Evolutionary conservation across 2,797 vertebrate genomes (phyloP).

Genomic region (Peromyscus nudipes): DNA sequence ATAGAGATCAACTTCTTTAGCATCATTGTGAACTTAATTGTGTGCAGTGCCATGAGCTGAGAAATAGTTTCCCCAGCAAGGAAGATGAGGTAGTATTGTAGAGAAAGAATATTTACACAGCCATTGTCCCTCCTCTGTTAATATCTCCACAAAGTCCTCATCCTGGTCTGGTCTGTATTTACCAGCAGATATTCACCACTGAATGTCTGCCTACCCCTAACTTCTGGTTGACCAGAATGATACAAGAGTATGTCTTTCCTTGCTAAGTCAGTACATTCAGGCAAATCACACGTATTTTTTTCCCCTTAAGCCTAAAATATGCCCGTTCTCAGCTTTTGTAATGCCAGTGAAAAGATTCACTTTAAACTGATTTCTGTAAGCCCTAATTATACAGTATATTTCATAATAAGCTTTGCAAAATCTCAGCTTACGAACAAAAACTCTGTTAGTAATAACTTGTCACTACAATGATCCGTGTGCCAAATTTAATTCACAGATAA

Average conservation of each 20-base stretch:
- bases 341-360: conserved; percentile 65
- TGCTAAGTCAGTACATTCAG: conserved; percentile 72
- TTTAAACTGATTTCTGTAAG: conserved; percentile 76
- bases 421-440: conserved; percentile 75
- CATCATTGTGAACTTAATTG: conserved; percentile 39
- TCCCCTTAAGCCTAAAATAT: not conserved
- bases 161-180: conserved; percentile 56
- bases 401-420: conserved; percentile 81
- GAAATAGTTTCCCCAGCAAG: conserved; percentile 12
- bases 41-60: not conserved
- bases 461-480: conserved; percentile 75
- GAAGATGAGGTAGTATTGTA: conserved; percentile 2
- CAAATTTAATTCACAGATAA: conserved; percentile 73
- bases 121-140: conserved; percentile 70
- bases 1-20: not conserved
- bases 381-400: conserved; percentile 78
- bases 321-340: conserved; percentile 51
- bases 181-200: conserved; percentile 42
- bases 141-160: conserved; percentile 56
- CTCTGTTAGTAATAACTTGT: conserved; percentile 78
- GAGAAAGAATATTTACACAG: conserved; percentile 56
- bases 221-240: conserved; percentile 5
- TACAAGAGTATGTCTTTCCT: conserved; percentile 65
- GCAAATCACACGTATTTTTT: conserved; percentile 30
- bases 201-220: conserved; percentile 51